A percentile compares a stretch with the other conserved stretches of the same genome.
These are phyloP conservation scores for Sternarchorhynchus goeldii DNA, from an alignment of 2,797 vertebrate species.

Conservation along the genomic window DNA sequence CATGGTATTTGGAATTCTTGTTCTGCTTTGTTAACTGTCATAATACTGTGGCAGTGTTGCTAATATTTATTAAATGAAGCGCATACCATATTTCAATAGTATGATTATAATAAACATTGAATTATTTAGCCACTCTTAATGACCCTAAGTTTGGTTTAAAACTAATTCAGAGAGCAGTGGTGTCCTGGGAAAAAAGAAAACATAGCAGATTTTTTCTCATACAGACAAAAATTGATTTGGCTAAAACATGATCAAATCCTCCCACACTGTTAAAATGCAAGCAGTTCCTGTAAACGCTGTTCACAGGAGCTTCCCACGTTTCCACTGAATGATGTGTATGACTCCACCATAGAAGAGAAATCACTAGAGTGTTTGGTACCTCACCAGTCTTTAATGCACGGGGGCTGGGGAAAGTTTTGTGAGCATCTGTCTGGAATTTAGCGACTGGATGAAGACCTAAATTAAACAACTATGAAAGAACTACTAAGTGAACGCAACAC, in stretches of 20 bases:
- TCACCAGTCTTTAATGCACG: too few species aligned
- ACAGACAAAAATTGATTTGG: background rate
- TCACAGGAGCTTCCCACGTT: background rate
- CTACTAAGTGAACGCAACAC: too few species aligned
- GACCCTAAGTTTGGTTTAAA: slow-evolving; percentile 12
- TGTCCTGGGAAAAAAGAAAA: background rate
- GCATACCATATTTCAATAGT: background rate
- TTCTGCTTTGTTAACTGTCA: slow-evolving; percentile 1
- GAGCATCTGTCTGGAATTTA: too few species aligned
- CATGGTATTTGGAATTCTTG: slow-evolving; percentile 17
- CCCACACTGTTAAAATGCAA: slow-evolving; percentile 2
- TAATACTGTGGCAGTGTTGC: slow-evolving; percentile 10
- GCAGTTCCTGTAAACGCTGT: slow-evolving; percentile 1
- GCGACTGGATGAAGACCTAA: too few species aligned
- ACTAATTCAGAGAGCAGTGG: slow-evolving; percentile 13
- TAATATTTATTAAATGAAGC: slow-evolving; percentile 29
- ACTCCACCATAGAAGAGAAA: too few species aligned
- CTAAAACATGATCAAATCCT: background rate
- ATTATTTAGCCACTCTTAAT: slow-evolving; percentile 2
- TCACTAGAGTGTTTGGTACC: too few species aligned
- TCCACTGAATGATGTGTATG: too few species aligned
- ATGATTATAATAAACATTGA: background rate
- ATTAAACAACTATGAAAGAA: too few species aligned
- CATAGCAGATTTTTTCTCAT: background rate
- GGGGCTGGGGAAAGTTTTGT: too few species aligned